These are phyloP conservation scores for Sebastes vulpes DNA, from an alignment of 2,797 vertebrate species.

Conservation along the genomic window DNA sequence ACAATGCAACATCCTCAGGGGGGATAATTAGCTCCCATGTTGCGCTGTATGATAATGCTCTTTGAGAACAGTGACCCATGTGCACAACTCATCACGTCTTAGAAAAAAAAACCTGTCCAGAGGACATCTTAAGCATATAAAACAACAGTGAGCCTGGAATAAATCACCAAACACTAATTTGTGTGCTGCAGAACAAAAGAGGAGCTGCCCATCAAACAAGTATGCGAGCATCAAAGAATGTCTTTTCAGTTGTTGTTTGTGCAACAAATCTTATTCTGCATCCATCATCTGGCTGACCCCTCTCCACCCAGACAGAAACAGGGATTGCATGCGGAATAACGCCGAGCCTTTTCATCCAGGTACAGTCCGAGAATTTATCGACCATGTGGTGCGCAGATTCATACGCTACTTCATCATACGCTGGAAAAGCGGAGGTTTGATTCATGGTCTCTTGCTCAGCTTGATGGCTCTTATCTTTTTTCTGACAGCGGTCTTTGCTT, in stretches of 20 bases:
- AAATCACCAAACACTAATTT: slow-evolving; percentile 11
- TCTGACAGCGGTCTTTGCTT: slow-evolving; percentile 60
- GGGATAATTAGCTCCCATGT: slow-evolving; percentile 9
- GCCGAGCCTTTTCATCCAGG: slow-evolving; percentile 50
- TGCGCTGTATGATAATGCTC: slow-evolving; percentile 14
- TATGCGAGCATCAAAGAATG: slow-evolving; percentile 26
- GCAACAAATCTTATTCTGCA: background rate
- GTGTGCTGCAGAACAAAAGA: slow-evolving; percentile 8
- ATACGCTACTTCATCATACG: slow-evolving; percentile 43
- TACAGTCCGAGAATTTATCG: slow-evolving; percentile 73
- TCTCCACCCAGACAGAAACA: background rate
- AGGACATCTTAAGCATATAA: background rate
- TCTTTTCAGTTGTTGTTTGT: slow-evolving; percentile 7
- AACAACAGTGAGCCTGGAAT: slow-evolving; percentile 39
- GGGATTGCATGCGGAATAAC: slow-evolving; percentile 15
- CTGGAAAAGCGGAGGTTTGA: slow-evolving; percentile 71
- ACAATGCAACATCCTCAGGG: background rate
- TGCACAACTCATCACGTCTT: slow-evolving; percentile 27
- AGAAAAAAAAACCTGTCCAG: background rate
- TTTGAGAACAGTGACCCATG: slow-evolving; percentile 20
- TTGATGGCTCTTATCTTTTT: slow-evolving; percentile 79
- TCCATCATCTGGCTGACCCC: slow-evolving; percentile 1
- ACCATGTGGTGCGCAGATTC: slow-evolving; percentile 82
- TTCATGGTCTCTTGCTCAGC: slow-evolving; percentile 71
- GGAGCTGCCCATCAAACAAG: background rate